Conservation (phyloP, 2,888 invertebrate species). For the Ophion slaviceki region DNA sequence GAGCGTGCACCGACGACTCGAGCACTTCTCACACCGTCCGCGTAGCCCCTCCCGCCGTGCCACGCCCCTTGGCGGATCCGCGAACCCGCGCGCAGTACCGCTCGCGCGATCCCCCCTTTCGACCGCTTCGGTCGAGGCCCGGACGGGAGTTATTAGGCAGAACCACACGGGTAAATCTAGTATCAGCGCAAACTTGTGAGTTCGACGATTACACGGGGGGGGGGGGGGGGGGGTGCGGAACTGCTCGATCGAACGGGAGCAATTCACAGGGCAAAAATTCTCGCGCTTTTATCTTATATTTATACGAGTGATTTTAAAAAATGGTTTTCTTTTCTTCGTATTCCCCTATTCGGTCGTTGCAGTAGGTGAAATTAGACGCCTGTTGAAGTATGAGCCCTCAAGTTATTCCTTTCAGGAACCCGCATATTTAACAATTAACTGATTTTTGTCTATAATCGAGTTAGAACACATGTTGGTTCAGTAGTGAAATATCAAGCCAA, state of each 20-base stretch:
- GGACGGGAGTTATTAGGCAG: neutral
- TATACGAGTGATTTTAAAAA: no score
- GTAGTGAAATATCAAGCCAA: no score
- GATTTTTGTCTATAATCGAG: no score
- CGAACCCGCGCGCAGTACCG: neutral
- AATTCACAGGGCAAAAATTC: no score
- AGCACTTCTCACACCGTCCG: conserved; percentile 41
- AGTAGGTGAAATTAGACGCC: no score
- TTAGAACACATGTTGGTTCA: no score
- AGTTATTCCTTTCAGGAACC: no score
- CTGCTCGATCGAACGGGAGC: neutral
- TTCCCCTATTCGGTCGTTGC: no score
- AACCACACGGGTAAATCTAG: neutral
- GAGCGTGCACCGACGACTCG: conserved; percentile 34
- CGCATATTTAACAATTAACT: no score
- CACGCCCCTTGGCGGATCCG: conserved; percentile 15
- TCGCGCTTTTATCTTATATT: no score
- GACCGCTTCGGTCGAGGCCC: neutral
- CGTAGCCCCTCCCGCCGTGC: conserved; percentile 65
- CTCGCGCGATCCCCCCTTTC: neutral
- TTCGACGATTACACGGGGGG: neutral
- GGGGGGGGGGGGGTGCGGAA: neutral
- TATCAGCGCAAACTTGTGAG: neutral
- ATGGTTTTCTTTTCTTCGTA: no score
- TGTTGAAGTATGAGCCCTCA: no score